These are phyloP conservation scores for Leguminivora glycinivorella DNA, from an alignment of 1,140 invertebrate species.

Conservation along the genomic window DNA sequence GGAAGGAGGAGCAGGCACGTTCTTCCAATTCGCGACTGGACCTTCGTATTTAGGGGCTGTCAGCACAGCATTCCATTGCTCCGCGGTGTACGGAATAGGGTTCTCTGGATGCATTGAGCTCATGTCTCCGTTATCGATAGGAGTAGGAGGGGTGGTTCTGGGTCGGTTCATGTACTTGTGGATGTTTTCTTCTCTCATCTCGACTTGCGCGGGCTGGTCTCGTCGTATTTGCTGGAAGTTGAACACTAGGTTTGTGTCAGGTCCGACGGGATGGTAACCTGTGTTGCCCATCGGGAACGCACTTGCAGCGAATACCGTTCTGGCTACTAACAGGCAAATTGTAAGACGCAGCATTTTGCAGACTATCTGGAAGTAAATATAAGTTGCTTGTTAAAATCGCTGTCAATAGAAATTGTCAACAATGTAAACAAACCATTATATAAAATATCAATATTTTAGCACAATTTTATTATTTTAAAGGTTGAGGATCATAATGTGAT, in stretches of 20 bases:
- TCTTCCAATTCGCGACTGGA: not conserved
- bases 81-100: slow-evolving; percentile 6
- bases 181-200: slow-evolving; percentile 44
- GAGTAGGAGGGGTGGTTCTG: slow-evolving; percentile 31
- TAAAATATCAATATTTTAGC: too few relatives aligned
- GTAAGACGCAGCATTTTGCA: slow-evolving; percentile 32
- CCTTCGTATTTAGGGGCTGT: slow-evolving; percentile 7
- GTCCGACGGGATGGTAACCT: slow-evolving; percentile 21
- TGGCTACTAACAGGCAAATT: slow-evolving; percentile 29
- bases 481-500: too few relatives aligned
- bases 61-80: slow-evolving; percentile 1
- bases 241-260: slow-evolving; percentile 42
- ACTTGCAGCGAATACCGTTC: slow-evolving; percentile 28
- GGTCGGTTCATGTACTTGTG: slow-evolving; percentile 44
- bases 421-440: too few relatives aligned
- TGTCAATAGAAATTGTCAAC: too few relatives aligned
- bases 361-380: not conserved
- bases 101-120: slow-evolving; percentile 6
- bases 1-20: not conserved
- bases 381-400: too few relatives aligned
- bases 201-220: slow-evolving; percentile 42
- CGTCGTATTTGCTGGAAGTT: slow-evolving; percentile 43
- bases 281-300: not conserved
- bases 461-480: too few relatives aligned
- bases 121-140: slow-evolving; percentile 32